Evolutionary conservation across 2,888 invertebrate species (phyloP).

Genomic region (Epistrophe grossulariae): DNA sequence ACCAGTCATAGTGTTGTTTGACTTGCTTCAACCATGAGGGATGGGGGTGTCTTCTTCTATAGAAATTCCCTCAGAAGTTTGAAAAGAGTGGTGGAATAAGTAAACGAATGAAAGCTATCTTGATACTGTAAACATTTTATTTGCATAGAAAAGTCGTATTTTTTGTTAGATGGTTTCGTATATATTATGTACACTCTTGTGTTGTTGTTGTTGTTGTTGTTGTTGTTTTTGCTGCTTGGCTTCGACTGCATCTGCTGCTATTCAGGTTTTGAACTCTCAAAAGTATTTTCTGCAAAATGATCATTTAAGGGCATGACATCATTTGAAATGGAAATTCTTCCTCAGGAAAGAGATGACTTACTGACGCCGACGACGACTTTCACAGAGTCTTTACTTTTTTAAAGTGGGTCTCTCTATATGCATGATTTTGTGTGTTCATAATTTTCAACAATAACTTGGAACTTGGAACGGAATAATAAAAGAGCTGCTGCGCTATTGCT

Average conservation of each 20-base stretch:
- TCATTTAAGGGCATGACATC: conserved; percentile 74
- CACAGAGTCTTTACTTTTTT: conserved; percentile 5
- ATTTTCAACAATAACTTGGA: conserved; percentile 42
- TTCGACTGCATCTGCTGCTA: neutral
- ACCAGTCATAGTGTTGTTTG: conserved; percentile 65
- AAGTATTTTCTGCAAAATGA: conserved; percentile 66
- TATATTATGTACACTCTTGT: too few species aligned
- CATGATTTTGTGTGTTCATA: conserved; percentile 45
- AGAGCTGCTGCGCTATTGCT: conserved; percentile 19
- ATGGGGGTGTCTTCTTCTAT: conserved; percentile 27
- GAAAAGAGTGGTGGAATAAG: conserved; percentile 58
- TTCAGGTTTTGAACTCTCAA: conserved; percentile 64
- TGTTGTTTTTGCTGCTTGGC: neutral
- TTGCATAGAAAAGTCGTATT: conserved; percentile 57
- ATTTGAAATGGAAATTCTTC: conserved; percentile 64
- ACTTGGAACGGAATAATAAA: conserved; percentile 43
- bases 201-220: too few species aligned
- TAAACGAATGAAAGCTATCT: conserved; percentile 74
- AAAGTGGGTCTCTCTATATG: conserved; percentile 44
- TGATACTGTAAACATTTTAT: conserved; percentile 76
- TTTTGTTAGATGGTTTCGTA: conserved; percentile 30
- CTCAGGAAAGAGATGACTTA: conserved; percentile 48
- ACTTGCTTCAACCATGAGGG: conserved; percentile 49
- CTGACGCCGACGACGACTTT: conserved; percentile 17
- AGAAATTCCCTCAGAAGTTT: conserved; percentile 46